Evolutionary conservation across 2,113 vertebrate genomes (phyloP), one percentile per base, ranked within the genome.

Genomic region (Phasianus colchicus): DNA sequence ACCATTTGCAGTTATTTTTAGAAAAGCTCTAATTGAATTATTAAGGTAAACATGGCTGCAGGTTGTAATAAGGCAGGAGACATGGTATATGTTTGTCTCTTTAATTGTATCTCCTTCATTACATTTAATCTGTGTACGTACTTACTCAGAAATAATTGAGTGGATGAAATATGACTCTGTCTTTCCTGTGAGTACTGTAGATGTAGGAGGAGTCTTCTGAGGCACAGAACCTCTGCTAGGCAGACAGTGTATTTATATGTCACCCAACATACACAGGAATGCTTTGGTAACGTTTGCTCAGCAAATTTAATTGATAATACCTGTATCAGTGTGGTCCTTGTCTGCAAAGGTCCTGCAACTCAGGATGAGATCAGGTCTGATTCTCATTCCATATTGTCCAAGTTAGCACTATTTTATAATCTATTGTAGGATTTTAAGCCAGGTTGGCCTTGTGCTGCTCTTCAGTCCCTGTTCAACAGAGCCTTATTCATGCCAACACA

Each of bases 11-110:
- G 74, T 34, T 92, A 81, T 90, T 72, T 76, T 88, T 63, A 84
- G 83, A 21, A 81, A 30, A 67, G 36, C 36, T 61, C 83, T 81
- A 58, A 58, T 54, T 90, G 84, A 92, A 88, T 92, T 90, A 88
- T 81, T 77, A 67, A 77, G 70, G 60, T 54, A 55, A 61, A 27
- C 11, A 2, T 7, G 64, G 36, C 47, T 90, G 74, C 66, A 58
- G 80, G 71, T 90, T 64, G 75, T 54, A 54, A 0, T 58, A 32
- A 77, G 65, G 71, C 36, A 38, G 60, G 75, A 85, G 60, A 11
- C 36, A 2, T 12, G n/a, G 36, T 58, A 2, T 32, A 17, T 5
- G 20, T 72, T 40, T 32, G n/a, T n/a, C 21, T 14, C 10, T 25
- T 30, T 48, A 54, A 60, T 75, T 71, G 10, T 9, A 21, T 64